Conservation (phyloP, 2,113 vertebrate genomes). For the human region DNA sequence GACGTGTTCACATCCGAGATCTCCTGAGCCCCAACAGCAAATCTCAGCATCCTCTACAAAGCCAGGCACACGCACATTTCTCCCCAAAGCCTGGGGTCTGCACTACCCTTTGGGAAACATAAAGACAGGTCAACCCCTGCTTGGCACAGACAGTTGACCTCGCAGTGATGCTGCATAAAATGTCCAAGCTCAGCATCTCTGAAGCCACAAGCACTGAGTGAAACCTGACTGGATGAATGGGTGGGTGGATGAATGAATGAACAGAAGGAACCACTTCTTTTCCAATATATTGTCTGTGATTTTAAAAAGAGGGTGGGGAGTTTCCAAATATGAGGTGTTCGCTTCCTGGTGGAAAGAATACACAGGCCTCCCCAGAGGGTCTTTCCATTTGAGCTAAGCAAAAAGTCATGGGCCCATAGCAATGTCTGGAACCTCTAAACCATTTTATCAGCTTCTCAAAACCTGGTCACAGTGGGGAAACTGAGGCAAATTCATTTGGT, state of each 20-base stretch:
- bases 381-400: not conserved
- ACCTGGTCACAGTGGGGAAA: not conserved
- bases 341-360: too few relatives aligned
- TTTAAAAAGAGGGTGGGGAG: not conserved
- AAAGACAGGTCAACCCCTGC: not conserved
- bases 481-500: not conserved
- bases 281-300: not conserved
- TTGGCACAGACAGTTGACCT: not conserved
- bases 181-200: not conserved
- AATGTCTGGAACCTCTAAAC: not conserved
- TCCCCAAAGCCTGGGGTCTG: not conserved
- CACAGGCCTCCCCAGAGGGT: not conserved
- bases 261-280: not conserved
- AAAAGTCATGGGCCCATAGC: not conserved
- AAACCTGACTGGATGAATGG: not conserved
- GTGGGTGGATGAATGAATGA: too few relatives aligned
- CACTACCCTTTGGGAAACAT: not conserved
- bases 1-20: not conserved
- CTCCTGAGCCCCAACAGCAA: not conserved
- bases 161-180: rapidly evolving
- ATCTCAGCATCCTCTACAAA: not conserved
- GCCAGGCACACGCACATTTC: not conserved
- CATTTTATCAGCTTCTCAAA: not conserved
- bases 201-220: not conserved
- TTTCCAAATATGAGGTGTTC: not conserved